These are phyloP conservation scores for Leucania comma DNA, from an alignment of 2,888 invertebrate species.

Conservation along the genomic window DNA sequence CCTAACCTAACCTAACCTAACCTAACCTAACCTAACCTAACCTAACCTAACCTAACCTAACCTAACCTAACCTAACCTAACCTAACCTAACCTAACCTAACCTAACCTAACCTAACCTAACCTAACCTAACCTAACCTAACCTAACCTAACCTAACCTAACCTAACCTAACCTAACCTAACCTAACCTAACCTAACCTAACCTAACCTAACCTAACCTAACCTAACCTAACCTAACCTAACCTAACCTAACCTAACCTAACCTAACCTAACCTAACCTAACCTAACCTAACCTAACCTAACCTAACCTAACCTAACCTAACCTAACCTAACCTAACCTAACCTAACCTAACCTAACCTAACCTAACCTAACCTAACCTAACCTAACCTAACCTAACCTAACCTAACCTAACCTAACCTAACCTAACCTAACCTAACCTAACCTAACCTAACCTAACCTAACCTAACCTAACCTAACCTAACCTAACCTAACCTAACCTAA, in stretches of 20 bases:
- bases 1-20: background rate
- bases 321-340: slow-evolving; percentile 30
- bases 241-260: slow-evolving; percentile 59
- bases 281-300: slow-evolving; percentile 46
- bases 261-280: slow-evolving; percentile 60
- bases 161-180: slow-evolving; percentile 49
- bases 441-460: slow-evolving; percentile 58
- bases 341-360: slow-evolving; percentile 57
- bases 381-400: slow-evolving; percentile 53
- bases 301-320: slow-evolving; percentile 31
- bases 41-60: slow-evolving; percentile 52
- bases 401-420: slow-evolving; percentile 54
- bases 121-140: slow-evolving; percentile 20
- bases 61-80: slow-evolving; percentile 51
- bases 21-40: slow-evolving; percentile 39
- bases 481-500: slow-evolving; percentile 36
- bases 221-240: slow-evolving; percentile 55
- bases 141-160: slow-evolving; percentile 45
- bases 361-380: slow-evolving; percentile 55
- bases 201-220: slow-evolving; percentile 53
- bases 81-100: slow-evolving; percentile 50
- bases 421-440: slow-evolving; percentile 57
- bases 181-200: slow-evolving; percentile 57
- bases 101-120: slow-evolving; percentile 45
- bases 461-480: slow-evolving; percentile 59